Evolutionary conservation across 2,888 invertebrate species (phyloP).

Genomic region (Biston stratarius): DNA sequence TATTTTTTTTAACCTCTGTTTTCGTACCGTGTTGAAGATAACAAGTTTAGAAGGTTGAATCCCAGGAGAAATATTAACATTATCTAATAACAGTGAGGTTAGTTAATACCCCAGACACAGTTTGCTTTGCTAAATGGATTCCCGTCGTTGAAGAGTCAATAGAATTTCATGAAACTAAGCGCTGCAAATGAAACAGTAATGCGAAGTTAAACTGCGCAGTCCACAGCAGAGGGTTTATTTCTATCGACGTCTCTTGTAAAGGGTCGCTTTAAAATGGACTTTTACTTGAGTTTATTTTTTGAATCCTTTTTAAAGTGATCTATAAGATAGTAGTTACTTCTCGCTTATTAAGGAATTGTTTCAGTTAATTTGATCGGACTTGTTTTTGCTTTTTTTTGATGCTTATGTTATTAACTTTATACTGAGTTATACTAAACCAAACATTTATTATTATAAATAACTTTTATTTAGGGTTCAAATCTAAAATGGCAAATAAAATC

Average conservation of each 20-base stretch:
- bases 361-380: background rate
- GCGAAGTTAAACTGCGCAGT: conserved; percentile 40
- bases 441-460: no score
- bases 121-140: conserved; percentile 32
- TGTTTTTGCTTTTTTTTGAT: background rate
- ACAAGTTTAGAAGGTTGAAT: no score
- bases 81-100: background rate
- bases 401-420: background rate
- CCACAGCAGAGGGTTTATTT: conserved; percentile 38
- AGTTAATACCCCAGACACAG: conserved; percentile 16
- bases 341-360: background rate
- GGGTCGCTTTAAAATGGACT: conserved; percentile 9
- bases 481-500: no score
- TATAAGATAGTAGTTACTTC: background rate
- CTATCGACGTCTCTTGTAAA: conserved; percentile 28
- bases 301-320: conserved; percentile 3
- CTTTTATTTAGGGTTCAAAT: no score
- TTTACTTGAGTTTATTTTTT: conserved; percentile 10
- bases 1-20: no score
- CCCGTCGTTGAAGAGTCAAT: conserved; percentile 35
- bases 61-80: background rate
- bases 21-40: no score
- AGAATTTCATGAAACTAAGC: conserved; percentile 43
- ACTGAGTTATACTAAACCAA: no score
- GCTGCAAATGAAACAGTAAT: conserved; percentile 42